These are phyloP conservation scores for Phortica variegata DNA, from an alignment of 1,140 invertebrate species.

Conservation along the genomic window DNA sequence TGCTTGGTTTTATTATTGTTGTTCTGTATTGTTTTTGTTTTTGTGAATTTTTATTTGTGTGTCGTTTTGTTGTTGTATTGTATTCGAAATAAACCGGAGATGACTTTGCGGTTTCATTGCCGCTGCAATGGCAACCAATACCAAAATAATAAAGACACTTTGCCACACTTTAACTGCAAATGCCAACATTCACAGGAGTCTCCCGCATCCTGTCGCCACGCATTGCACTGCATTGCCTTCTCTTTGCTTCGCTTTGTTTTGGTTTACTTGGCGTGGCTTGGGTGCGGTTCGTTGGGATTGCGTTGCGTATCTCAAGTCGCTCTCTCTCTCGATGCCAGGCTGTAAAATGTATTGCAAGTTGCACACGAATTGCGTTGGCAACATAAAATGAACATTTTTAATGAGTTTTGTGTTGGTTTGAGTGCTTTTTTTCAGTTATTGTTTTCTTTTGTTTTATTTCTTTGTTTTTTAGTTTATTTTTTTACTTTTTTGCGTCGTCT, in stretches of 20 bases:
- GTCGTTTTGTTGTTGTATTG: constrained; percentile 37
- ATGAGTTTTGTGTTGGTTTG: constrained; percentile 10
- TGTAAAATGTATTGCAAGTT: no score
- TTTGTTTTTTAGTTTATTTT: no score
- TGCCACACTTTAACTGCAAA: not conserved
- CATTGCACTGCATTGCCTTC: no score
- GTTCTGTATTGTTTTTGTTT: no score
- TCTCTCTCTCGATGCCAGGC: no score
- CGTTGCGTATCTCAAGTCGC: no score
- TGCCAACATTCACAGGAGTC: constrained; percentile 15
- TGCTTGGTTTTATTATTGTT: no score
- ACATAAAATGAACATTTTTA: constrained; percentile 13
- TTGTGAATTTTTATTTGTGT: not conserved
- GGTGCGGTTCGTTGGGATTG: constrained; percentile 18
- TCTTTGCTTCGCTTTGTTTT: no score
- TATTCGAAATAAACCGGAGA: constrained; percentile 49
- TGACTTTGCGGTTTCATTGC: constrained; percentile 53
- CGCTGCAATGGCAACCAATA: constrained; percentile 10
- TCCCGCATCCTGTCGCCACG: not conserved
- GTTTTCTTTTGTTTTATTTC: no score
- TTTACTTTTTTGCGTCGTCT: not conserved
- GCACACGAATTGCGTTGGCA: no score
- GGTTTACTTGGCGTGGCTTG: constrained; percentile 8
- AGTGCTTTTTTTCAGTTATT: no score
- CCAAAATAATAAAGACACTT: not conserved